A percentile compares a stretch with the other conserved stretches of the same genome.
phyloP scores from a whole-genome alignment of 1,140 invertebrate genomes.

The Belonocnema kinseyi region DNA sequence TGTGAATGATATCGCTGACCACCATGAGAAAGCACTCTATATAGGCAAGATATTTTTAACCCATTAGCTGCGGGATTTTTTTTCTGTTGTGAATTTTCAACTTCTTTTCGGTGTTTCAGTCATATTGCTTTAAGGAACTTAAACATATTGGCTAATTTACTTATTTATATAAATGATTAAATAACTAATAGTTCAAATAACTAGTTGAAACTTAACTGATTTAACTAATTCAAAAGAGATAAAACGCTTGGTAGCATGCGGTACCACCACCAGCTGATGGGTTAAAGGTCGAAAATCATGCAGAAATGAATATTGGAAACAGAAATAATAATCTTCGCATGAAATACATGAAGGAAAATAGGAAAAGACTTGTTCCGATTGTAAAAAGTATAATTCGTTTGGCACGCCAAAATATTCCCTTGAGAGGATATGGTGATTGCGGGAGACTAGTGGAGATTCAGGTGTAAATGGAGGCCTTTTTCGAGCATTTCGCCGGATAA shows the following conservation, averaged over 20 bases:
- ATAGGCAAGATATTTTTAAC: background rate
- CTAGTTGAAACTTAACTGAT: no score
- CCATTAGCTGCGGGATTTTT: no score
- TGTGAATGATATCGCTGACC: background rate
- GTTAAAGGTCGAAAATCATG: background rate
- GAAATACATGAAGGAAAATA: background rate
- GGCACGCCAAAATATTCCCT: background rate
- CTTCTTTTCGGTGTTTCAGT: no score
- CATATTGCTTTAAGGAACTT: no score
- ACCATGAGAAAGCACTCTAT: background rate
- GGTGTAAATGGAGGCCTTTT: background rate
- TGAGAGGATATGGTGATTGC: background rate
- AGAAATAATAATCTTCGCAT: background rate
- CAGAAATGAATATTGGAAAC: background rate
- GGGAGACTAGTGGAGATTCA: background rate
- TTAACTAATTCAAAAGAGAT: no score
- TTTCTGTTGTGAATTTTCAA: no score
- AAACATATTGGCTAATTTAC: no score
- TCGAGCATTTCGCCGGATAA: background rate
- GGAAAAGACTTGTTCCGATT: background rate
- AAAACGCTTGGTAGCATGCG: no score
- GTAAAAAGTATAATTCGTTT: background rate
- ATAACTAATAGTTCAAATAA: no score
- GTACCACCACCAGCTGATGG: no score
- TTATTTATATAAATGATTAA: no score